A percentile compares a stretch with the other conserved stretches of the same genome.
These are phyloP conservation scores for Papilio machaon DNA, from an alignment of 1,140 invertebrate genomes.

Conservation along the genomic window DNA sequence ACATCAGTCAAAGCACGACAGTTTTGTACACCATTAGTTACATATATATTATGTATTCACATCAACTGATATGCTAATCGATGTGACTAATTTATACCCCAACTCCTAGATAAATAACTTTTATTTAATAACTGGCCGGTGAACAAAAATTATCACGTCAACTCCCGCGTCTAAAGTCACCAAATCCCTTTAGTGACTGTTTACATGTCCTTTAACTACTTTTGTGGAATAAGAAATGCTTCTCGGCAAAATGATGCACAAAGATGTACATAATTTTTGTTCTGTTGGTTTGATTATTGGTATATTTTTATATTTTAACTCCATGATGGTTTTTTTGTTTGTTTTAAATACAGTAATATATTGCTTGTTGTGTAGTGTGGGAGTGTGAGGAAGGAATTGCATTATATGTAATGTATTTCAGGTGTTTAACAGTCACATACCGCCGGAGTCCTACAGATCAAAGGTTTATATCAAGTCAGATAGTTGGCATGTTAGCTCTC, in stretches of 20 bases:
- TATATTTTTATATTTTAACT: no score
- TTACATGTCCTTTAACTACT: no score
- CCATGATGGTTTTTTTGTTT: background rate
- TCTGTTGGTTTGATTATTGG: background rate
- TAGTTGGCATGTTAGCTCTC: constrained; percentile 77
- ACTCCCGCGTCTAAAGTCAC: background rate
- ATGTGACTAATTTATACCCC: constrained; percentile 22
- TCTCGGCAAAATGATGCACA: no score
- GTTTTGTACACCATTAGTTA: background rate
- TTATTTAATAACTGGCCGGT: background rate
- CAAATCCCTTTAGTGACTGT: no score
- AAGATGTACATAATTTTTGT: constrained; percentile 9
- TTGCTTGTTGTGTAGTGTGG: constrained; percentile 42
- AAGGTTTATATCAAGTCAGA: constrained; percentile 87
- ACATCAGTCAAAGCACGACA: background rate
- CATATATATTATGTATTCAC: background rate
- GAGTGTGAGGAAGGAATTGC: constrained; percentile 67
- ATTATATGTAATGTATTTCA: constrained; percentile 84
- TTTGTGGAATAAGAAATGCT: background rate
- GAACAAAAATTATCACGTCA: constrained; percentile 8
- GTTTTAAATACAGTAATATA: background rate
- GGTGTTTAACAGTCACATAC: constrained; percentile 96
- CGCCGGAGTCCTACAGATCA: constrained; percentile 94
- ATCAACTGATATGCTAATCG: constrained; percentile 11
- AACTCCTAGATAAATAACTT: background rate